Percentiles rank a stretch among this genome's conserved stretches.
phyloP scores from a whole-genome alignment of 2,888 invertebrate genomes.

The Boloria euphrosyne region DNA sequence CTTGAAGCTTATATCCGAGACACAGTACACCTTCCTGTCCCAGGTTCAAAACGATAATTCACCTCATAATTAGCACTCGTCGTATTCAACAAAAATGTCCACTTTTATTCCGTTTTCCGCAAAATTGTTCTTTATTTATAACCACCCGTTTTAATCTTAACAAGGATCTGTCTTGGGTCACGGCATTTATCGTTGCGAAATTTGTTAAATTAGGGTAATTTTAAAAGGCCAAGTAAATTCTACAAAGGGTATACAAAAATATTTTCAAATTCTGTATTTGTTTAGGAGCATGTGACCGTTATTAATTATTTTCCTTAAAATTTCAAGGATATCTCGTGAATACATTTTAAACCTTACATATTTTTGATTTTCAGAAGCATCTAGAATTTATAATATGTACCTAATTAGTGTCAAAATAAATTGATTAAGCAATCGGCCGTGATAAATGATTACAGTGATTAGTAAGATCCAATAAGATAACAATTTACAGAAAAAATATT shows the following conservation, averaged over 20 bases:
- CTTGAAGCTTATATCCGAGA: slow-evolving; percentile 35
- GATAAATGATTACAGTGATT: not conserved
- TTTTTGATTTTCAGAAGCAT: no score
- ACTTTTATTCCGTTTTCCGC: slow-evolving; percentile 58
- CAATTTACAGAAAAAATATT: slow-evolving; percentile 4
- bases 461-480: not conserved
- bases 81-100: slow-evolving; percentile 73
- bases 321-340: not conserved
- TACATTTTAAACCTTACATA: not conserved
- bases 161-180: slow-evolving; percentile 49
- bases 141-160: slow-evolving; percentile 56
- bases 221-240: slow-evolving; percentile 26
- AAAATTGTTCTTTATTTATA: slow-evolving; percentile 71
- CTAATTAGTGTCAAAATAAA: no score
- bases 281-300: slow-evolving; percentile 12
- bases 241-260: slow-evolving; percentile 25
- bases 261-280: slow-evolving; percentile 20
- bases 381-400: no score
- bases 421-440: not conserved
- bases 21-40: slow-evolving; percentile 41
- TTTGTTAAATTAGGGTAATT: slow-evolving; percentile 36
- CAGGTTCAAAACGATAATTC: slow-evolving; percentile 68
- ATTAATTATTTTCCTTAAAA: not conserved
- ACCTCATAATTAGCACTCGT: slow-evolving; percentile 76
- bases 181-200: slow-evolving; percentile 27